These are phyloP conservation scores for Cordylochernes scorpioides DNA, from an alignment of 2,888 invertebrate species.

Conservation along the genomic window DNA sequence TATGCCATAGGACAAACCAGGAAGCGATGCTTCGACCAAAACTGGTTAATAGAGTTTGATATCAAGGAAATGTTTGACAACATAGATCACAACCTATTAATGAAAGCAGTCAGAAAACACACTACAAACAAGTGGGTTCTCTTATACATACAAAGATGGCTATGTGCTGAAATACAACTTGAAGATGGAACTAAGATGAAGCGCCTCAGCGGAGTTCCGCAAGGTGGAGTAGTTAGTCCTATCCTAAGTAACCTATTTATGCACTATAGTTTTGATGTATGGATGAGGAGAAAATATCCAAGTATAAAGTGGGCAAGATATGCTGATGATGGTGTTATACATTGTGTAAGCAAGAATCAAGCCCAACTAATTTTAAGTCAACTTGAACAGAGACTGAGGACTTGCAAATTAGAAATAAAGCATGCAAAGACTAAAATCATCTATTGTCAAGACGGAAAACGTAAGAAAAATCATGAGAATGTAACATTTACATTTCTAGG, in stretches of 20 bases:
- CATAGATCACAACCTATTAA: too few species aligned
- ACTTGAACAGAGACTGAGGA: constrained; percentile 1
- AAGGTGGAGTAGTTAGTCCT: background rate
- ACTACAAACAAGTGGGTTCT: background rate
- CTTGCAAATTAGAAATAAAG: background rate
- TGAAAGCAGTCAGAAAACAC: constrained; percentile 1
- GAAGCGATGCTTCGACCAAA: too few species aligned
- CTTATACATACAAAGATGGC: constrained; percentile 1
- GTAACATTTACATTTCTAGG: too few species aligned
- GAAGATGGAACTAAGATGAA: constrained; percentile 1
- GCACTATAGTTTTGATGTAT: constrained; percentile 1
- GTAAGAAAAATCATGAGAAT: too few species aligned
- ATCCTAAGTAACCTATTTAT: background rate
- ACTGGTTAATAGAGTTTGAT: too few species aligned
- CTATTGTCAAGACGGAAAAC: background rate
- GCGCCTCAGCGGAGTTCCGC: background rate
- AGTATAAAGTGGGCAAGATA: background rate
- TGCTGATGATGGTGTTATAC: constrained; percentile 1
- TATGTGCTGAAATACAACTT: background rate
- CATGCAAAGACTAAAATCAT: background rate
- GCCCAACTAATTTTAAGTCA: background rate
- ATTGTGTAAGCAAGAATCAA: constrained; percentile 1
- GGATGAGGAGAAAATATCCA: constrained; percentile 1
- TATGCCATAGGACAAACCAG: too few species aligned
- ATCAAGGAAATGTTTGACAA: too few species aligned